Conservation (phyloP, 2,113 vertebrate species). For the Bubalus kerabau region DNA sequence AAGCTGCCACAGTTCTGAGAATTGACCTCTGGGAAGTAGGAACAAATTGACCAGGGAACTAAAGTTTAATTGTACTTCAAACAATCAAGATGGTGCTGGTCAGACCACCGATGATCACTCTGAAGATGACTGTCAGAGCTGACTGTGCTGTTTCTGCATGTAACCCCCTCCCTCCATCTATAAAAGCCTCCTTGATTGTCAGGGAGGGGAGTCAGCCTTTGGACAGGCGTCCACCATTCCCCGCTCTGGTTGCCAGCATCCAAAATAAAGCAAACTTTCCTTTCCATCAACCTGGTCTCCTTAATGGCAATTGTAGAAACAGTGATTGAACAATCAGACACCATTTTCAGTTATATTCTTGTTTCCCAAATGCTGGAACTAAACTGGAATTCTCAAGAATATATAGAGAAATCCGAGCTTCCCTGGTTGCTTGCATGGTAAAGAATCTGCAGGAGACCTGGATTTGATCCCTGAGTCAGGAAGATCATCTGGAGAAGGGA, state of each 20-base stretch:
- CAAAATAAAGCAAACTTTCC: background rate
- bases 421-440: background rate
- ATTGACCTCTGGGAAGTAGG: background rate
- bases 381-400: background rate
- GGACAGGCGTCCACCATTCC: background rate
- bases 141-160: background rate
- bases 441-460: background rate
- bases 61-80: rapidly evolving
- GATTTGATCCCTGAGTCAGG: background rate
- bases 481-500: background rate
- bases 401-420: background rate
- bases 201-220: background rate
- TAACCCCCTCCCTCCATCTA: background rate
- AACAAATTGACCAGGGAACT: background rate
- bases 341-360: background rate
- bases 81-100: background rate
- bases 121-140: background rate
- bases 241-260: background rate
- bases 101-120: background rate
- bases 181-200: background rate
- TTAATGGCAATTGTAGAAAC: background rate
- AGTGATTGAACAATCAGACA: background rate
- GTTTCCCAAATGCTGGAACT: background rate
- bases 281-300: background rate
- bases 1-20: background rate